Percentiles rank a stretch among this genome's conserved stretches.
phyloP scores from a whole-genome alignment of 1,140 invertebrate species.

The Ceratina australensis region DNA sequence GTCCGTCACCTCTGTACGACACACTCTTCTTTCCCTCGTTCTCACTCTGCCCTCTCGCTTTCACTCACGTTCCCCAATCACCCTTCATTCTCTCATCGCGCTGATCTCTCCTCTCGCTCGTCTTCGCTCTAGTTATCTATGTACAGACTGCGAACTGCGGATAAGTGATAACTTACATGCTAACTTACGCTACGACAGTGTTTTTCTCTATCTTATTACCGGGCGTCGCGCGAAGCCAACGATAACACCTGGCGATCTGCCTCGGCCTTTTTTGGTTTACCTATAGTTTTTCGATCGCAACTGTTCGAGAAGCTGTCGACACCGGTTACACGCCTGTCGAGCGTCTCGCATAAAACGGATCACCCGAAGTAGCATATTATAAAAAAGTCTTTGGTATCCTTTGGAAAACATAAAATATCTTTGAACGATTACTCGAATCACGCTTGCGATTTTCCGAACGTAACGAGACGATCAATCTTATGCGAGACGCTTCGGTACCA shows the following conservation, averaged over 20 bases:
- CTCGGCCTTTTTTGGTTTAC: neutral
- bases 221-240: slow-evolving; percentile 5
- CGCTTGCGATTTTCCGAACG: too few species aligned
- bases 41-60: neutral
- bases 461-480: too few species aligned
- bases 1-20: slow-evolving; percentile 20
- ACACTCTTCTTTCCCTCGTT: neutral
- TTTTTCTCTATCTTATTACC: slow-evolving; percentile 46
- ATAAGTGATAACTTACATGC: slow-evolving; percentile 61
- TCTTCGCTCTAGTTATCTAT: slow-evolving; percentile 42
- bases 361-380: too few species aligned
- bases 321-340: too few species aligned
- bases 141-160: slow-evolving; percentile 63
- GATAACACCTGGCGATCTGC: neutral
- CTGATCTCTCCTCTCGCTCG: neutral
- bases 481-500: too few species aligned
- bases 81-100: slow-evolving; percentile 3
- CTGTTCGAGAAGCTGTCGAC: neutral
- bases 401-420: too few species aligned
- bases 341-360: too few species aligned
- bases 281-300: too few species aligned
- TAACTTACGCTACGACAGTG: slow-evolving; percentile 54
- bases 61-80: slow-evolving; percentile 15
- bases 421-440: too few species aligned
- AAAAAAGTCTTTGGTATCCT: too few species aligned